These are phyloP conservation scores for Linnaemya tessellans DNA, from an alignment of 2,888 invertebrate species.

Conservation along the genomic window DNA sequence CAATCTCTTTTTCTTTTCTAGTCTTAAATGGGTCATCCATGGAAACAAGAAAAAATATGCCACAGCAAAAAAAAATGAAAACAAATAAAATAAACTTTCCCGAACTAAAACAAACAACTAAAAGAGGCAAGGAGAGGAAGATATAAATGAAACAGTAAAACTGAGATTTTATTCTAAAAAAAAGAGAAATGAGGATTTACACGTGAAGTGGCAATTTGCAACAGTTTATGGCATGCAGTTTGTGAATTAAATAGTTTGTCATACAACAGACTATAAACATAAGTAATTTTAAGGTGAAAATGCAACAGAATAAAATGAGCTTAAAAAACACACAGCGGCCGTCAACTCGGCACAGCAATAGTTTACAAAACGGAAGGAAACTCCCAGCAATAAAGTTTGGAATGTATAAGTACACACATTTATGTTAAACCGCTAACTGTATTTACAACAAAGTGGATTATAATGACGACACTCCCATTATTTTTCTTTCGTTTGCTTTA, in stretches of 20 bases:
- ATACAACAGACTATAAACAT: constrained; percentile 2
- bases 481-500: not conserved
- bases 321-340: not conserved
- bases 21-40: constrained; percentile 34
- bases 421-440: constrained; percentile 32
- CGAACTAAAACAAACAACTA: not conserved
- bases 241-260: constrained; percentile 7
- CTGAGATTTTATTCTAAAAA: constrained; percentile 55
- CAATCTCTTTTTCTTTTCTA: constrained; percentile 10
- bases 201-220: constrained; percentile 68
- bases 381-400: constrained; percentile 39
- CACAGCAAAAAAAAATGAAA: constrained; percentile 1
- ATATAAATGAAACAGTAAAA: constrained; percentile 36
- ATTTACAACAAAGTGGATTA: constrained; percentile 62
- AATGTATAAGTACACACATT: constrained; percentile 48
- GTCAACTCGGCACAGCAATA: constrained; percentile 1
- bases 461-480: constrained; percentile 60
- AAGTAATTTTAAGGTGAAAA: constrained; percentile 1
- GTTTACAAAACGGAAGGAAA: constrained; percentile 40
- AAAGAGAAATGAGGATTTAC: constrained; percentile 62
- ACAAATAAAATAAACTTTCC: constrained; percentile 1
- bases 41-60: not conserved
- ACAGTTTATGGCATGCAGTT: constrained; percentile 40
- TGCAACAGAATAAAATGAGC: not conserved
- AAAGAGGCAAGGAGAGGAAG: constrained; percentile 15